phyloP scores from a whole-genome alignment of 2,797 vertebrate genomes.

The Acrocephalus scirpaceus region DNA sequence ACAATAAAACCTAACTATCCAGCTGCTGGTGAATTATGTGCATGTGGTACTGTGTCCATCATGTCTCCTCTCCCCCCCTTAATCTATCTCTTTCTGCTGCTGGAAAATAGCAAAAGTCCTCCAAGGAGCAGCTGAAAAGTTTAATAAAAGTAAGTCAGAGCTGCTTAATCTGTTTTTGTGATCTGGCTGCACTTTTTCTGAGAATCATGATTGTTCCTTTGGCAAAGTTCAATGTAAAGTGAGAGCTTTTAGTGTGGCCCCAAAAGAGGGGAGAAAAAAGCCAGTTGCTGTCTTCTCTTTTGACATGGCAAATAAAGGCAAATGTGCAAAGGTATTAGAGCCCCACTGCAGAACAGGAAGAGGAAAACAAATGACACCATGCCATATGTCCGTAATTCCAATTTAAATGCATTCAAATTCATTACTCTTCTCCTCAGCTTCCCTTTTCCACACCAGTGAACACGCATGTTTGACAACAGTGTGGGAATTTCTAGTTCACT shows the following conservation, averaged over 20 bases:
- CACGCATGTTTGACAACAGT: conserved; percentile 46
- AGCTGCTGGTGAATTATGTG: conserved; percentile 9
- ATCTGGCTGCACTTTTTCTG: background rate
- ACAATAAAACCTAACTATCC: conserved; percentile 40
- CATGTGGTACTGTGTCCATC: conserved; percentile 13
- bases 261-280: background rate
- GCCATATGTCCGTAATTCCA: background rate
- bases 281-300: background rate
- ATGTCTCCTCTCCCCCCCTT: background rate
- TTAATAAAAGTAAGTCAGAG: background rate
- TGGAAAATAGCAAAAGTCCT: conserved; percentile 21
- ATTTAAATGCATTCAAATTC: background rate
- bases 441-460: conserved; percentile 28
- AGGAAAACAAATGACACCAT: background rate
- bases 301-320: conserved; percentile 29
- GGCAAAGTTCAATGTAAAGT: background rate
- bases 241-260: background rate
- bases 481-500: conserved; percentile 54
- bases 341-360: conserved; percentile 9
- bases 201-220: conserved; percentile 1
- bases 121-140: conserved; percentile 26
- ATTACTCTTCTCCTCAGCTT: conserved; percentile 24
- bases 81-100: background rate
- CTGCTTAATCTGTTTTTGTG: background rate
- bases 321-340: conserved; percentile 47